Evolutionary conservation across 2,888 invertebrate species (phyloP), one percentile per base, ranked within the genome.

Genomic region (Cerastoderma edule): DNA sequence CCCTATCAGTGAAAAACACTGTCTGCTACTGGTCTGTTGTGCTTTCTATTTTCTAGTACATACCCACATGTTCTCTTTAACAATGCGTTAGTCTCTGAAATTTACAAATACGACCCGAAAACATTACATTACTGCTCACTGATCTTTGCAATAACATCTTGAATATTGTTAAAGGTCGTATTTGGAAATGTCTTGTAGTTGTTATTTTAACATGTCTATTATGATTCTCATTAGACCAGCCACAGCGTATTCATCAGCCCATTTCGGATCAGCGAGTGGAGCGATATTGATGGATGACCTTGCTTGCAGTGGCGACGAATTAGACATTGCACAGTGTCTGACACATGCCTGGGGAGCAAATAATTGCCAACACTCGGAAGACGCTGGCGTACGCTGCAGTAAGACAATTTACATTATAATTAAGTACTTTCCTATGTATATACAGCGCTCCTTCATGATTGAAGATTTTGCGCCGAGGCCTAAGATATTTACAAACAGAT

Each of bases 381-480:
- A 83, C 35, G 80, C 76, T n/a, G 80, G 83, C 10, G 80, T 83
- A 4, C 35, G 60, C n/a, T 83, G 83, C 67, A 48, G 80, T 80
- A 72, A 75, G 75, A 27, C 30, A 8, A 10, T 39, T 8, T 10
- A 10, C 39, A 16, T 10, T 39, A 39, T 39, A 10, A 4, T 8
- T 33, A 32, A 16, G n/a, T 30, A n/a, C 24, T 16, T 24, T 8
- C 10, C 8, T 10, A 10, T 8, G 16, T 39, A 10, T 8, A 39
- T 10, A 10, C 10, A 16, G 16, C 39, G 39, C 10, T 39, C 8
- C 16, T 39, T 39, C 8, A 39, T 8, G 39, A 39, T 39, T 39
- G 39, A 39, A 16, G 16, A 39, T 10, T 39, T 39, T 39, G n/a
- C n/a, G n/a, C n/a, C 39, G 16, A 10, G 8, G 16, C 16, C 16